phyloP scores from a whole-genome alignment of 2,113 vertebrate genomes.

The Erythrolamprus reginae region DNA sequence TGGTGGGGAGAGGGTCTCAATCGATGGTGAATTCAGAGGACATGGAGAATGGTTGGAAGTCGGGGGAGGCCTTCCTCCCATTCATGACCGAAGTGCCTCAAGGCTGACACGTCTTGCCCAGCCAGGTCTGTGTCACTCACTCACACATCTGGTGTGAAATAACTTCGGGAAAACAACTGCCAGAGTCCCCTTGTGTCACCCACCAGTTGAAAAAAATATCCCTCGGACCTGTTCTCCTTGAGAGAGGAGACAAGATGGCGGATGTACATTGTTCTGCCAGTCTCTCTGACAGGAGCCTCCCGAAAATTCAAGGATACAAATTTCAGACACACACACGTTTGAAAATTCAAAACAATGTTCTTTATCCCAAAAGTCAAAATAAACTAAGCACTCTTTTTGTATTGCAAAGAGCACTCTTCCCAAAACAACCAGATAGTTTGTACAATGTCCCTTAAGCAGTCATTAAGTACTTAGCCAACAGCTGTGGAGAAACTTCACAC shows the following conservation, averaged over 20 bases:
- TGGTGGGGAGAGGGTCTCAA: neutral
- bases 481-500: too few species aligned
- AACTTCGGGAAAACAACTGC: neutral
- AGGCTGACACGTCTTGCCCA: neutral
- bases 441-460: too few species aligned
- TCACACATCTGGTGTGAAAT: neutral
- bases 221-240: neutral
- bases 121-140: neutral
- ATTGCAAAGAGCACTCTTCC: too few species aligned
- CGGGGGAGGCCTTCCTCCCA: neutral
- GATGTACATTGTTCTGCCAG: too few species aligned
- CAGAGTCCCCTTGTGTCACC: neutral
- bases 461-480: too few species aligned
- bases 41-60: neutral
- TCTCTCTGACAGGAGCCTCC: too few species aligned
- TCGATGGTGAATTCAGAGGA: neutral
- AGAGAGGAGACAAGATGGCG: neutral
- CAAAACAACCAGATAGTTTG: too few species aligned
- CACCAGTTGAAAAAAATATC: neutral
- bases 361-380: too few species aligned
- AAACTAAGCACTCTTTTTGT: too few species aligned
- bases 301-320: too few species aligned
- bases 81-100: neutral
- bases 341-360: too few species aligned
- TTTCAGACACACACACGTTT: too few species aligned